Evolutionary conservation across 2,888 invertebrate genomes (phyloP).

Genomic region (Eristalinus sepulchralis): DNA sequence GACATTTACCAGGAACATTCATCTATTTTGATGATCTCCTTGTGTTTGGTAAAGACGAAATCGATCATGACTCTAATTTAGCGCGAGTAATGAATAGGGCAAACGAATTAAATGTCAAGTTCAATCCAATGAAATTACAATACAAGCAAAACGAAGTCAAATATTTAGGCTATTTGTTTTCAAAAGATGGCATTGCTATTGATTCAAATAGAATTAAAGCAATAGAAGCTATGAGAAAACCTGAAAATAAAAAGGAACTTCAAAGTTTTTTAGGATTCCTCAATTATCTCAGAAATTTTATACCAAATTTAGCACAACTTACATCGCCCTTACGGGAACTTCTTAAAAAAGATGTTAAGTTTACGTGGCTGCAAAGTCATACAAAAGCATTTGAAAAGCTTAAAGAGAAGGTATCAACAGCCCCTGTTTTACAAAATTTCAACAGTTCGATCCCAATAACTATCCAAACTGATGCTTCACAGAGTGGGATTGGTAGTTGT

Average conservation of each 20-base stretch:
- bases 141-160: background rate
- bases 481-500: slow-evolving; percentile 34
- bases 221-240: slow-evolving; percentile 3
- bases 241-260: slow-evolving; percentile 28
- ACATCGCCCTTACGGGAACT: slow-evolving; percentile 15
- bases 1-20: background rate
- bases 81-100: background rate
- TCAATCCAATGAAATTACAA: slow-evolving; percentile 23
- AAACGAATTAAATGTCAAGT: slow-evolving; percentile 1
- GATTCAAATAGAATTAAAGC: background rate
- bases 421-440: slow-evolving; percentile 2
- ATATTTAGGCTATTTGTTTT: slow-evolving; percentile 21
- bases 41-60: background rate
- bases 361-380: slow-evolving; percentile 6
- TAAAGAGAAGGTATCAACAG: background rate
- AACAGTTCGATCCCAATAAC: background rate
- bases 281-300: slow-evolving; percentile 33
- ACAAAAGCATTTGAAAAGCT: background rate
- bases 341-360: slow-evolving; percentile 16
- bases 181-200: background rate
- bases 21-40: slow-evolving; percentile 18
- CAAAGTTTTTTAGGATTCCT: slow-evolving; percentile 26
- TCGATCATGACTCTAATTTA: background rate
- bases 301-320: slow-evolving; percentile 28
- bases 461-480: slow-evolving; percentile 55